Conservation (phyloP, 2,113 vertebrate genomes). For the Amia ocellicauda region DNA sequence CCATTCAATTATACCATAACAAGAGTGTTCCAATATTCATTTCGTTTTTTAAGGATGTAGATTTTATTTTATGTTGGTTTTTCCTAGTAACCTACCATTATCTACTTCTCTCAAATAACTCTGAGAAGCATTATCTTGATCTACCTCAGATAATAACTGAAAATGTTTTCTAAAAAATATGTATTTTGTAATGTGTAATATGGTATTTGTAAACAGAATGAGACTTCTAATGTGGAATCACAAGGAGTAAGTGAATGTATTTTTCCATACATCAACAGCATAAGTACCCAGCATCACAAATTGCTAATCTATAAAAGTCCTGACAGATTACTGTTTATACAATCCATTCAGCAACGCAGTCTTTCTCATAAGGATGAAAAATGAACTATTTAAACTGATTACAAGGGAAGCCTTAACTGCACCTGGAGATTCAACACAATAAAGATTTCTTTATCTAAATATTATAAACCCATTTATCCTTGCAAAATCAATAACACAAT, state of each 20-base stretch:
- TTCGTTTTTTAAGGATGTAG: too few relatives aligned
- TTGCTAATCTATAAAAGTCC: constrained; percentile 77
- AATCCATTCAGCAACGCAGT: constrained; percentile 72
- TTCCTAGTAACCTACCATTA: too few relatives aligned
- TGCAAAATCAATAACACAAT: constrained; percentile 78
- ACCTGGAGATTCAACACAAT: constrained; percentile 75
- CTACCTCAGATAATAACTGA: constrained; percentile 22
- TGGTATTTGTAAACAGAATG: constrained; percentile 14
- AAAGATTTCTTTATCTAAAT: constrained; percentile 88
- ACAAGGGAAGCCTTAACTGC: constrained; percentile 60
- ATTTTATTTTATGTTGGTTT: too few relatives aligned
- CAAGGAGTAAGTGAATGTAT: constrained; percentile 23
- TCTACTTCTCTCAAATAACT: too few relatives aligned
- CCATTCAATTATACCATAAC: too few relatives aligned
- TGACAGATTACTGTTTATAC: constrained; percentile 76
- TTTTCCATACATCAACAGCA: constrained; percentile 39
- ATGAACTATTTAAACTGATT: constrained; percentile 84
- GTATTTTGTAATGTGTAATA: constrained; percentile 17
- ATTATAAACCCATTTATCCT: constrained; percentile 84
- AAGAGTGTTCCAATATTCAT: too few relatives aligned
- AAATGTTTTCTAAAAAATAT: constrained; percentile 25
- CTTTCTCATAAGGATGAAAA: constrained; percentile 77
- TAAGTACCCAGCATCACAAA: constrained; percentile 59
- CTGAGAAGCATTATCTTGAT: too few relatives aligned
- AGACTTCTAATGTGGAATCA: constrained; percentile 24